phyloP scores from a whole-genome alignment of 53 echinoderm and acorn worm species.

The Arbacia lixula region DNA sequence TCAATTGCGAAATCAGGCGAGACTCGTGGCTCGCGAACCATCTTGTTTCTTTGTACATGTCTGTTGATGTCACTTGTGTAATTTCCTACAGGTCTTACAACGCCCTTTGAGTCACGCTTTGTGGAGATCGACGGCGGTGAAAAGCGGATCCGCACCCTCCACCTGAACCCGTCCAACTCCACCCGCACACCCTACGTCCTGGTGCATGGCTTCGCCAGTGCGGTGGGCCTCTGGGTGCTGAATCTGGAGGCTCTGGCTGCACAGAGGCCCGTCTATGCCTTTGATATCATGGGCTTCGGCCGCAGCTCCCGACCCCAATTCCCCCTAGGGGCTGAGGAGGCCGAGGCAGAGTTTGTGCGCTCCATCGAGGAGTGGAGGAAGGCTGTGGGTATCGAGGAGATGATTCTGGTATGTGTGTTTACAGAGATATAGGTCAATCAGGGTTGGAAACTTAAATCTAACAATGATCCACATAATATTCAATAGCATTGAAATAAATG shows the following conservation, averaged over 20 bases:
- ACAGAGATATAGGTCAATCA: no score
- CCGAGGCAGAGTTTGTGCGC: conserved; percentile 84
- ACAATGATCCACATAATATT: no score
- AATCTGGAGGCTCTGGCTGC: conserved; percentile 76
- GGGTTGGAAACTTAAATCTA: no score
- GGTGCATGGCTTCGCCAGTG: conserved; percentile 90
- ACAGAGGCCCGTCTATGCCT: conserved; percentile 81
- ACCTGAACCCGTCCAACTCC: conserved; percentile 62
- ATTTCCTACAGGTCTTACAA: conserved; percentile 62
- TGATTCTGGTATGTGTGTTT: conserved; percentile 85
- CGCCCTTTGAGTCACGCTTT: conserved; percentile 75
- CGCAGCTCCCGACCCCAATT: conserved; percentile 81
- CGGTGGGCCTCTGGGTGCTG: conserved; percentile 85
- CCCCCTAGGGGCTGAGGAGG: conserved; percentile 67
- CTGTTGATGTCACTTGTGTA: background rate
- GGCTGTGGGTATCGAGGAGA: conserved; percentile 77
- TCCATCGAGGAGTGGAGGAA: conserved; percentile 93
- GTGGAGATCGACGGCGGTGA: conserved; percentile 71
- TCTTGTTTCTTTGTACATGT: background rate
- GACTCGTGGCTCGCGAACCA: no score
- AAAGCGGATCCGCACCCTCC: conserved; percentile 81
- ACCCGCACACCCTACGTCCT: conserved; percentile 85
- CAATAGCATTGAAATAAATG: no score
- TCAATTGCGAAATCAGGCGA: no score
- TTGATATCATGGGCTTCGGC: conserved; percentile 91